Conservation (phyloP, 2,113 vertebrate genomes). For the Puffinus mauretanicus region DNA sequence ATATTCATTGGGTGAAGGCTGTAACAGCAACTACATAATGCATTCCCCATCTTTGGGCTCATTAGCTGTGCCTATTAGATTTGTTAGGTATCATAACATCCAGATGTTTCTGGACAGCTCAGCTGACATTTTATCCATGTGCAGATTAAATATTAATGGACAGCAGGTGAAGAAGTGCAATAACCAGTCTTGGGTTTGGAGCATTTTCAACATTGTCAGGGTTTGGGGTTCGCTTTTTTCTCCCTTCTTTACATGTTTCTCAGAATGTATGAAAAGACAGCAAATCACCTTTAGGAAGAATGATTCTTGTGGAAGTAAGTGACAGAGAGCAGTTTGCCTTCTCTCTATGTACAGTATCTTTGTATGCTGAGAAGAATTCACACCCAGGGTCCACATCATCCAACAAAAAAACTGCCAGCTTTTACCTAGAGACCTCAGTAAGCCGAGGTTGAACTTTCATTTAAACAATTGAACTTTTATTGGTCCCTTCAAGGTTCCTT, state of each 20-base stretch:
- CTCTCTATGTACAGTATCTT: neutral
- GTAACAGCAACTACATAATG: conserved; percentile 67
- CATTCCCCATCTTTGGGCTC: conserved; percentile 64
- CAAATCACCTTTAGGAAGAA: neutral
- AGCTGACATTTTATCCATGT: conserved; percentile 52
- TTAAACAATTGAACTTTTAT: neutral
- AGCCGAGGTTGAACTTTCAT: neutral
- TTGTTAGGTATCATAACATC: conserved; percentile 67
- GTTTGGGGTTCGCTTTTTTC: neutral
- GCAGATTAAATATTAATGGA: conserved; percentile 61
- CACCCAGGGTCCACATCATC: neutral
- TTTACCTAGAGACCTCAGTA: neutral
- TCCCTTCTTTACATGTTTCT: neutral
- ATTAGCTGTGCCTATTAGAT: conserved; percentile 72
- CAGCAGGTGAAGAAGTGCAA: conserved; percentile 26
- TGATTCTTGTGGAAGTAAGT: neutral
- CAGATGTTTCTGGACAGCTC: conserved; percentile 73
- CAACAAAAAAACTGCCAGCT: neutral
- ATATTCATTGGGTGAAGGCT: conserved; percentile 74
- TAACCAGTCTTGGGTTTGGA: neutral
- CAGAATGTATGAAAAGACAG: neutral
- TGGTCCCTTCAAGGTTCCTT: neutral
- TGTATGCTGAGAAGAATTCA: neutral
- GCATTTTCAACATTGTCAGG: neutral
- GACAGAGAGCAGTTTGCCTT: neutral